A percentile compares a stretch with the other conserved stretches of the same genome.
Evolutionary conservation across 2,113 vertebrate genomes (phyloP).

Genomic region (Gadus macrocephalus): DNA sequence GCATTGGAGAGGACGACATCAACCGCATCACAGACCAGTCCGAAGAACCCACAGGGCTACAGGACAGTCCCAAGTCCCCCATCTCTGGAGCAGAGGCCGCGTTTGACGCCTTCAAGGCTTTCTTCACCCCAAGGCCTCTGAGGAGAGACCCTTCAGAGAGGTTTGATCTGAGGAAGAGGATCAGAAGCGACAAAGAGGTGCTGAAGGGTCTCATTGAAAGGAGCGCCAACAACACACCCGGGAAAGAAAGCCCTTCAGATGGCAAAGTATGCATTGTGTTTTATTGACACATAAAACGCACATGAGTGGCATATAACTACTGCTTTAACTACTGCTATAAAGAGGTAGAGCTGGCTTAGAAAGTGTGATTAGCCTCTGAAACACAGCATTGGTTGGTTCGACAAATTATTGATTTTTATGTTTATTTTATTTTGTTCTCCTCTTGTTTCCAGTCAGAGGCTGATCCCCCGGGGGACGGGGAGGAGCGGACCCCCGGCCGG

Average conservation of each 20-base stretch:
- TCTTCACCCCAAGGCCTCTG: slow-evolving; percentile 81
- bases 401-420: not conserved
- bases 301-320: no score
- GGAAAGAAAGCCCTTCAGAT: slow-evolving; percentile 45
- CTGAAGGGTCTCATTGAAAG: slow-evolving; percentile 84
- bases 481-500: slow-evolving; percentile 87
- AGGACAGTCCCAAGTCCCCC: slow-evolving; percentile 19
- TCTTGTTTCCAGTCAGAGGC: slow-evolving; percentile 31
- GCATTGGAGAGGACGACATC: slow-evolving; percentile 41
- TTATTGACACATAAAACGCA: no score
- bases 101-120: slow-evolving; percentile 88
- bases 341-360: no score
- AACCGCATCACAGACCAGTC: slow-evolving; percentile 26
- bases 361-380: no score
- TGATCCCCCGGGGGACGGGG: slow-evolving; percentile 72
- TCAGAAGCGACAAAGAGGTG: slow-evolving; percentile 81
- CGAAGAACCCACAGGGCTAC: slow-evolving; percentile 11
- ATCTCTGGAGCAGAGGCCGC: slow-evolving; percentile 77
- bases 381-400: not conserved
- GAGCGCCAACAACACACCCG: slow-evolving; percentile 62
- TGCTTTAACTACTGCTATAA: no score
- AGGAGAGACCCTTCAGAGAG: slow-evolving; percentile 78
- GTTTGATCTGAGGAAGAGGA: slow-evolving; percentile 81
- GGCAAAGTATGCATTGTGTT: slow-evolving; percentile 58
- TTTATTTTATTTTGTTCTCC: not conserved